phyloP scores from a whole-genome alignment of 2,113 vertebrate species.

The Syrrhaptes paradoxus region DNA sequence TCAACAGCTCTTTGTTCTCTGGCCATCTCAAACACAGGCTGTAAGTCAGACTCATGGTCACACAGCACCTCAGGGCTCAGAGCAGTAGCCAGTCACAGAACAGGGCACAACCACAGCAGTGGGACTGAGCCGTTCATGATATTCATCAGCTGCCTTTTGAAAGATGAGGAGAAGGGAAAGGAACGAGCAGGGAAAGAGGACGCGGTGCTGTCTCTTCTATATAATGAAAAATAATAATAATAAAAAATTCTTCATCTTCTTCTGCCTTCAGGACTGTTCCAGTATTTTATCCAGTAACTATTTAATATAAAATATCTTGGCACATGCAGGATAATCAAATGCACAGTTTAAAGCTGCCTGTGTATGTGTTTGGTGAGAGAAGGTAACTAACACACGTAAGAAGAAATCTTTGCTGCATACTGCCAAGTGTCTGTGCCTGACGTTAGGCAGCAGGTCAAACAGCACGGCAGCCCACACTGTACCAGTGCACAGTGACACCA shows the following conservation, averaged over 20 bases:
- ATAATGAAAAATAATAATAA: no score
- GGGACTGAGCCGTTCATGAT: background rate
- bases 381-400: background rate
- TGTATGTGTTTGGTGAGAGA: background rate
- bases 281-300: background rate
- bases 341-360: background rate
- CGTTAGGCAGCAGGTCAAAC: background rate
- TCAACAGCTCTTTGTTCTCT: background rate
- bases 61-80: background rate
- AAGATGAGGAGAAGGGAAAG: background rate
- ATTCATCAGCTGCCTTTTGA: background rate
- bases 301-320: background rate
- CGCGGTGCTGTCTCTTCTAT: no score
- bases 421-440: background rate
- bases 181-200: background rate
- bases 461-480: rapidly evolving
- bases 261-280: background rate
- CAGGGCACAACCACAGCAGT: background rate
- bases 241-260: no score
- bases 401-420: background rate
- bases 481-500: background rate
- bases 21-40: background rate
- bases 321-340: background rate
- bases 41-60: background rate
- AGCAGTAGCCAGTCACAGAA: background rate